phyloP scores from a whole-genome alignment of 2,888 invertebrate genomes.

The Hoplodrina ambigua region DNA sequence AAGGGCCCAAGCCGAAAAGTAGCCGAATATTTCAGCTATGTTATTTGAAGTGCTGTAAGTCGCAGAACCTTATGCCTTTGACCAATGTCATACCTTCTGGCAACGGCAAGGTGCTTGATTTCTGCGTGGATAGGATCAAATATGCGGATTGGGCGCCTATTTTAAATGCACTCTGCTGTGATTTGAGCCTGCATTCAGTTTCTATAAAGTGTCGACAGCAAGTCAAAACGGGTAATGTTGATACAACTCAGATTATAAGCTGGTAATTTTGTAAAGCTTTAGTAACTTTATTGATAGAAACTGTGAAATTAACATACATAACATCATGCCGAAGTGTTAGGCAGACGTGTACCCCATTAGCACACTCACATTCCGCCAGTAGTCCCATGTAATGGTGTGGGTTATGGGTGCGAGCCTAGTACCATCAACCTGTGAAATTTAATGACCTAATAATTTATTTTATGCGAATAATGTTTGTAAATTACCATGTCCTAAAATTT shows the following conservation, averaged over 20 bases:
- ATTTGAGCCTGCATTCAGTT: slow-evolving; percentile 93
- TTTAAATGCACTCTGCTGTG: slow-evolving; percentile 93
- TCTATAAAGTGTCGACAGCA: slow-evolving; percentile 91
- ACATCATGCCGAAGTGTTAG: no score
- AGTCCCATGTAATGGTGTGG: no score
- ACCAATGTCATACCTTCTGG: slow-evolving; percentile 82
- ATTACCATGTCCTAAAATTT: no score
- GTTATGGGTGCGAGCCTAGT: no score
- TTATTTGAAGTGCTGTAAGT: slow-evolving; percentile 87
- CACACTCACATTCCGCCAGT: no score
- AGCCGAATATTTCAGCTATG: slow-evolving; percentile 88
- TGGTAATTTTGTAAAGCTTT: slow-evolving; percentile 18
- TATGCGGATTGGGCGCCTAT: slow-evolving; percentile 94
- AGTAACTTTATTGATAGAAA: not conserved
- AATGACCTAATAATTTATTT: no score
- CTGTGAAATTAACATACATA: not conserved
- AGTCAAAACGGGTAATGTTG: slow-evolving; percentile 82
- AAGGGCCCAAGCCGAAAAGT: slow-evolving; percentile 80
- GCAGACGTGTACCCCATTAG: no score
- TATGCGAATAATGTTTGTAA: no score
- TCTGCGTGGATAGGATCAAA: slow-evolving; percentile 94
- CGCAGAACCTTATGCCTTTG: slow-evolving; percentile 85
- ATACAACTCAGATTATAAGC: slow-evolving; percentile 18
- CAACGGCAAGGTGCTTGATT: slow-evolving; percentile 91
- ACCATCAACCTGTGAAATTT: no score